Evolutionary conservation across 2,888 invertebrate genomes (phyloP), one percentile per base, ranked within the genome.

Genomic region (Eumacrocentrus americanus): DNA sequence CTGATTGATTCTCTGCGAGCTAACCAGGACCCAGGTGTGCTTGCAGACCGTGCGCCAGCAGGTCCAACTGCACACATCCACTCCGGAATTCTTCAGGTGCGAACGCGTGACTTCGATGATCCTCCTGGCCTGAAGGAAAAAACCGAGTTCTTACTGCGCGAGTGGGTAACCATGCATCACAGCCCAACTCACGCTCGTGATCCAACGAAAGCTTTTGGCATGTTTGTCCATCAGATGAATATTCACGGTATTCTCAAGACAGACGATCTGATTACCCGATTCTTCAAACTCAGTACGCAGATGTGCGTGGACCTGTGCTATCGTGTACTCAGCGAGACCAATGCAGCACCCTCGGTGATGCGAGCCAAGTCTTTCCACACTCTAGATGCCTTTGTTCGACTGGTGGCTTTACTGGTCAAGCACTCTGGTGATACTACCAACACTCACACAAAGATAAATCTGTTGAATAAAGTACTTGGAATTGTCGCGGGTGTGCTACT

Each of bases 151-250:
- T 84, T 99, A 9, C 85, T 99, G 34, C 87, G 97, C 18, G 98
- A 99, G 76, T 99, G 99, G 99, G 92, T 98, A 12, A 88, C 87
- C 63, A 90, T 97, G 74, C 94, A 94, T 72, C 91, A 95, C 75
- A 89, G 89, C 14, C 90, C 91, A 3, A 86, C 89, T 12, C 88
- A 90, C 2, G 91, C 91, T 52, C 88, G 93, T 40, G 94, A 94
- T 76, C 88, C 93, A 0, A 89, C 90, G 0, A 96, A 96, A 81
- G 94, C 96, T 38, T 97, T 98, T 81, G 90, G 92, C 65, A 83
- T 93, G 68, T 98, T 98, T 81, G 95, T 98, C 2, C 94, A 94
- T 75, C 92, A 96, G 81, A 95, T 99, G 96, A 97, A 97, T 80
- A 87, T 93, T 73, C 92, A 94, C 71, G 95, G 99, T 3, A 95